phyloP scores from a whole-genome alignment of 2,113 vertebrate species.

The Atherinomorus stipes region DNA sequence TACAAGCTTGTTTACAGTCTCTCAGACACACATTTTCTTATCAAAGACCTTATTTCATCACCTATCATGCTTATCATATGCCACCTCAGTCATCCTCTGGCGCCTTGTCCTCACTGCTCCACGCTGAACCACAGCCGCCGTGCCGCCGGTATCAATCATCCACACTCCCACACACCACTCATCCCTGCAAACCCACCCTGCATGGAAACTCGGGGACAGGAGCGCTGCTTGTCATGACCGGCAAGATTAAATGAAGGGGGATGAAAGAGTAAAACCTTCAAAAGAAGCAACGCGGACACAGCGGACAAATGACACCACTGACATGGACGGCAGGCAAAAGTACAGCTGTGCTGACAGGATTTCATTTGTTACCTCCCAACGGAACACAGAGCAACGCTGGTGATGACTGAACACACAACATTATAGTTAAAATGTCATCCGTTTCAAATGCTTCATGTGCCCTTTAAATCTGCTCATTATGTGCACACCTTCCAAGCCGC shows the following conservation, averaged over 20 bases:
- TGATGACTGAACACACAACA: slow-evolving; percentile 27
- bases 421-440: slow-evolving; percentile 22
- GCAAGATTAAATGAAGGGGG: slow-evolving; percentile 59
- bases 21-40: slow-evolving; percentile 49
- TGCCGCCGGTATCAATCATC: slow-evolving; percentile 71
- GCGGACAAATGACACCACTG: slow-evolving; percentile 34
- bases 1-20: slow-evolving; percentile 14
- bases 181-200: slow-evolving; percentile 52
- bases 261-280: slow-evolving; percentile 74
- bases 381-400: slow-evolving; percentile 14
- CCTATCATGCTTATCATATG: slow-evolving; percentile 59
- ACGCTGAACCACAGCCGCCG: slow-evolving; percentile 29
- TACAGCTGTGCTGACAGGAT: slow-evolving; percentile 27
- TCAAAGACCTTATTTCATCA: slow-evolving; percentile 65
- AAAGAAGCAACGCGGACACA: slow-evolving; percentile 46
- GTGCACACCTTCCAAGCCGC: background rate
- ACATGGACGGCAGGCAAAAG: slow-evolving; percentile 41
- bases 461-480: background rate
- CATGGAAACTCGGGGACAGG: slow-evolving; percentile 44
- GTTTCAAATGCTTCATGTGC: slow-evolving; percentile 21
- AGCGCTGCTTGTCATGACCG: slow-evolving; percentile 41
- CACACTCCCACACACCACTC: slow-evolving; percentile 56
- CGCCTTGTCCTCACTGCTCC: slow-evolving; percentile 34
- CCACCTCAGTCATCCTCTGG: slow-evolving; percentile 57
- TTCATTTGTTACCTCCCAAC: slow-evolving; percentile 52